Evolutionary conservation across 2,888 invertebrate species (phyloP).

Genomic region (Sphecodes monilicornis): DNA sequence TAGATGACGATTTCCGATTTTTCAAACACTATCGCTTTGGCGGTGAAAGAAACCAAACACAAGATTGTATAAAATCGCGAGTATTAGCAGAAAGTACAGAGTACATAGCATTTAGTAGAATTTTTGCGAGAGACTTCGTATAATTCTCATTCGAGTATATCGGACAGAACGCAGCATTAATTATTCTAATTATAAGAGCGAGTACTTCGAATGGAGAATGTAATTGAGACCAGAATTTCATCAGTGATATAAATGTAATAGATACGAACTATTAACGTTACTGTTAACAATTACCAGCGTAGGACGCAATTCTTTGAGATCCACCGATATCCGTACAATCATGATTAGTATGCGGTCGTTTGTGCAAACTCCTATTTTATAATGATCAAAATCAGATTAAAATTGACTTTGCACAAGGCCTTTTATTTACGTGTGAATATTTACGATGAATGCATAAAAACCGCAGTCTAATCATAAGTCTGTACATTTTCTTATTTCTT

Average conservation of each 20-base stretch:
- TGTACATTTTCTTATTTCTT: not conserved
- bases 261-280: slow-evolving; percentile 6
- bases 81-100: not conserved
- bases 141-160: not conserved
- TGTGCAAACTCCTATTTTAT: not conserved
- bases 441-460: not conserved
- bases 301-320: not conserved
- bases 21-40: slow-evolving; percentile 17
- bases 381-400: not conserved
- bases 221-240: slow-evolving; percentile 27
- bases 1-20: slow-evolving; percentile 1
- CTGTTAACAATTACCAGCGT: slow-evolving; percentile 12
- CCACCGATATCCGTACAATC: not conserved
- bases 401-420: not conserved
- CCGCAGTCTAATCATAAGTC: not conserved
- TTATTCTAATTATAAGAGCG: slow-evolving; percentile 9
- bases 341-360: not conserved
- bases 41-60: not conserved
- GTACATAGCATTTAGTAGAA: not conserved
- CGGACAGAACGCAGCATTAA: not conserved
- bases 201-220: slow-evolving; percentile 15
- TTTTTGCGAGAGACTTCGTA: slow-evolving; percentile 21
- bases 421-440: not conserved
- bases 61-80: slow-evolving; percentile 24
- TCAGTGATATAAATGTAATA: slow-evolving; percentile 15